Conservation (phyloP, 2,797 vertebrate species). For the Anguilla anguilla region DNA sequence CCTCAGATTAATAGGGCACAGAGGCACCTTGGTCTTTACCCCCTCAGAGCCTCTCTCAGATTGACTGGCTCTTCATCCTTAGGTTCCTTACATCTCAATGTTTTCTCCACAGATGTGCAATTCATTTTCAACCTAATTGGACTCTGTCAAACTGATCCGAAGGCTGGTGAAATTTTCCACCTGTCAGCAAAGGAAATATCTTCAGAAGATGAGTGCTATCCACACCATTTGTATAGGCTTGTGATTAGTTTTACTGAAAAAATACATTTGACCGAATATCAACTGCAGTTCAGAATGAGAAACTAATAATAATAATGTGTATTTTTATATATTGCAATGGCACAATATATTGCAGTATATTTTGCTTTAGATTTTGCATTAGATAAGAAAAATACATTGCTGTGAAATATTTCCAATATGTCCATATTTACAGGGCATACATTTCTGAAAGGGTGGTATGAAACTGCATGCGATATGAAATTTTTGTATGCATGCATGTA, state of each 20-base stretch:
- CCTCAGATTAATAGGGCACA: neutral
- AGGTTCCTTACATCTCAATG: neutral
- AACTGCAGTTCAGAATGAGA: neutral
- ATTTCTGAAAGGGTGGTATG: neutral
- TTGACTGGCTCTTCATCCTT: neutral
- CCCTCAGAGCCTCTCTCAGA: neutral
- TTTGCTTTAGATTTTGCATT: no score
- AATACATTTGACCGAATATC: neutral
- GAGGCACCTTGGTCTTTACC: neutral
- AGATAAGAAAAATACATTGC: neutral
- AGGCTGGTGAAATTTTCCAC: neutral
- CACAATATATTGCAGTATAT: no score
- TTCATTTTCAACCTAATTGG: slow-evolving; percentile 49
- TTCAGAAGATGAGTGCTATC: neutral
- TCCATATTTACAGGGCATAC: neutral
- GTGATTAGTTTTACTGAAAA: neutral
- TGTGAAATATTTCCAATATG: neutral
- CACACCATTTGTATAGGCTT: neutral
- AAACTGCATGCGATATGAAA: neutral
- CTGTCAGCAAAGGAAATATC: neutral
- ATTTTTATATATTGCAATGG: no score
- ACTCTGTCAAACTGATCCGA: neutral
- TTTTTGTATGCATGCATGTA: neutral
- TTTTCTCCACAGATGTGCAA: slow-evolving; percentile 61
- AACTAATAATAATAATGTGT: neutral